These are phyloP conservation scores for Blennius ocellaris DNA, from an alignment of 2,113 vertebrate species.

Conservation along the genomic window DNA sequence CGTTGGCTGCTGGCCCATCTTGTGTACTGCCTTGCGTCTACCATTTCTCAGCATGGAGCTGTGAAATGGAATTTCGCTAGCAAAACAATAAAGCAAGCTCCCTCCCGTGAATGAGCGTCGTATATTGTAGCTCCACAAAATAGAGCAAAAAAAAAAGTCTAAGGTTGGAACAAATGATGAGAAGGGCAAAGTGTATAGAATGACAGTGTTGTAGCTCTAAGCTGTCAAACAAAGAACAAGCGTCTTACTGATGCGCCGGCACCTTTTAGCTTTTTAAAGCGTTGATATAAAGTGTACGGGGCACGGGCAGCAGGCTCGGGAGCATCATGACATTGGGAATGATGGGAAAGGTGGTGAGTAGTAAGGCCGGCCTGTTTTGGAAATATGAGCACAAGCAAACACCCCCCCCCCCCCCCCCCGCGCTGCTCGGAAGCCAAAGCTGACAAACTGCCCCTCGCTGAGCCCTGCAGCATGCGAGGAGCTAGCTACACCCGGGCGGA, in stretches of 20 bases:
- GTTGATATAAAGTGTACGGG: not conserved
- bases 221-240: not conserved
- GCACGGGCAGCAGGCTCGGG: slow-evolving; percentile 14
- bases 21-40: slow-evolving; percentile 37
- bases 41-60: slow-evolving; percentile 50
- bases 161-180: slow-evolving; percentile 35
- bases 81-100: slow-evolving; percentile 62
- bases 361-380: slow-evolving; percentile 14
- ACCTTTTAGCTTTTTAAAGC: not conserved
- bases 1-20: slow-evolving; percentile 69
- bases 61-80: slow-evolving; percentile 66
- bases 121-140: slow-evolving; percentile 22
- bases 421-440: slow-evolving; percentile 17
- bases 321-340: slow-evolving; percentile 28
- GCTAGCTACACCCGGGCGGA: not conserved
- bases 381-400: slow-evolving; percentile 24
- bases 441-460: slow-evolving; percentile 26
- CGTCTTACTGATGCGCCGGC: not conserved
- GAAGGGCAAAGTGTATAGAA: slow-evolving; percentile 18
- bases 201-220: no score
- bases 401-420: no score
- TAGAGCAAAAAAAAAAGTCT: not conserved
- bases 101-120: slow-evolving; percentile 17
- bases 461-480: slow-evolving; percentile 1
- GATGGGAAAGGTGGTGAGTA: slow-evolving; percentile 10